Evolutionary conservation across 2,888 invertebrate genomes (phyloP).

Genomic region (Amphimallon solstitiale): DNA sequence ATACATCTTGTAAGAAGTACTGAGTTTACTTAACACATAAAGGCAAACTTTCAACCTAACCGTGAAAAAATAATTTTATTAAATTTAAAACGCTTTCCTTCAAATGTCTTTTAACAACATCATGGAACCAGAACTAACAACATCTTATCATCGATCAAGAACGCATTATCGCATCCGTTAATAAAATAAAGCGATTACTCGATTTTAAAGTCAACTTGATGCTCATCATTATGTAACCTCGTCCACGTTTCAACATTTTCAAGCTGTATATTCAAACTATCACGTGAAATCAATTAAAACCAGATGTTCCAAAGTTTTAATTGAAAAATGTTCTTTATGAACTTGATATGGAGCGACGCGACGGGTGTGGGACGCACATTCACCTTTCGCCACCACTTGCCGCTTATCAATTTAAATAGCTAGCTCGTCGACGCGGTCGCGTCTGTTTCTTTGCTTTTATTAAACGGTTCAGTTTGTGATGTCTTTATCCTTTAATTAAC

Average conservation of each 20-base stretch:
- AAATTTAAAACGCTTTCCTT: too few species aligned
- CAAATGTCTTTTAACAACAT: too few species aligned
- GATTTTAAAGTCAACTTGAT: constrained; percentile 11
- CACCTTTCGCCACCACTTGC: too few species aligned
- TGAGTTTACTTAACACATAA: too few species aligned
- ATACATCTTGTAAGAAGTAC: too few species aligned
- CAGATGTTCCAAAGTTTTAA: neutral
- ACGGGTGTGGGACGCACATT: too few species aligned
- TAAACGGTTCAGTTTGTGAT: neutral
- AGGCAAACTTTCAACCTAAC: too few species aligned
- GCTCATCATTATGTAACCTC: too few species aligned
- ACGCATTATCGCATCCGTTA: constrained; percentile 5
- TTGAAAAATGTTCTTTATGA: neutral
- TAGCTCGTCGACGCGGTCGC: neutral
- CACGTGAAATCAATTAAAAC: too few species aligned
- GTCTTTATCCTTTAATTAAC: constrained; percentile 21
- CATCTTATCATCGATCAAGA: neutral
- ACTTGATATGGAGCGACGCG: neutral
- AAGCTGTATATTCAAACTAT: too few species aligned
- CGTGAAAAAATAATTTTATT: too few species aligned
- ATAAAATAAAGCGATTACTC: constrained; percentile 7
- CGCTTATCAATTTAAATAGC: neutral
- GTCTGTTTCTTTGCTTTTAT: constrained; percentile 2
- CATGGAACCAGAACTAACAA: neutral
- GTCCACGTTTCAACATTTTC: too few species aligned